Conservation (phyloP, 2,797 vertebrate genomes). For the Oreochromis mossambicus region DNA sequence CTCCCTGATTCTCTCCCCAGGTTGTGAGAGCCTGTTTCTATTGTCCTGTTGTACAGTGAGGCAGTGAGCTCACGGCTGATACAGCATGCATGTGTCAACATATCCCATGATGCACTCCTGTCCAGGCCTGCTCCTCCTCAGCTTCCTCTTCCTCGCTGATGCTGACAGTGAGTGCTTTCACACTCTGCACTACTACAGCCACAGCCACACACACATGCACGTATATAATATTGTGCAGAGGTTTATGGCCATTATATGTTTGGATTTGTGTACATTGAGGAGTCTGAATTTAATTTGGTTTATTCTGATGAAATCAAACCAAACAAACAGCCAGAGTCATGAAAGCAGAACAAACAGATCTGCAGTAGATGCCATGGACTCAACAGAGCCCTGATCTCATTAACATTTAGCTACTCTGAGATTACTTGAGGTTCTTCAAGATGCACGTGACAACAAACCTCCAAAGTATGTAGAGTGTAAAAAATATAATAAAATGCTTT, state of each 20-base stretch:
- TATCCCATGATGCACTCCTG: constrained; percentile 84
- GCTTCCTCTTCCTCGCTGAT: constrained; percentile 80
- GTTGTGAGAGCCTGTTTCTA: constrained; percentile 84
- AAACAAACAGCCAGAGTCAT: not conserved
- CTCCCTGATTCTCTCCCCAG: constrained; percentile 62
- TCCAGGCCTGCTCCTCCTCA: constrained; percentile 84
- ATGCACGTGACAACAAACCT: not conserved
- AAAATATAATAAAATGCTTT: not conserved
- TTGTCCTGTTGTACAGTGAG: constrained; percentile 79
- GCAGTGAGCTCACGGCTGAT: constrained; percentile 82
- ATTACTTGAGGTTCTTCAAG: not conserved
- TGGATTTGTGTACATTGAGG: not conserved
- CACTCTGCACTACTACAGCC: not conserved
- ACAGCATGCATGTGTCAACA: constrained; percentile 83
- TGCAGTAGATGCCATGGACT: not conserved
- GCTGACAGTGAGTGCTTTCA: constrained; percentile 86
- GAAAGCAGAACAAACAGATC: not conserved
- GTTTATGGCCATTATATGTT: not conserved
- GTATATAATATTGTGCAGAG: not conserved
- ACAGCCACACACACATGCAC: not conserved
- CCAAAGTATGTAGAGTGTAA: not conserved
- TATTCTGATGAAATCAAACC: not conserved
- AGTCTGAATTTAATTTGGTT: not conserved
- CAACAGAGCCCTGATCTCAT: not conserved
- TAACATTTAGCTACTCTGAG: not conserved